A percentile compares a stretch with the other conserved stretches of the same genome.
Evolutionary conservation across 2,888 invertebrate species (phyloP).

Genomic region (Orthonevra nobilis): DNA sequence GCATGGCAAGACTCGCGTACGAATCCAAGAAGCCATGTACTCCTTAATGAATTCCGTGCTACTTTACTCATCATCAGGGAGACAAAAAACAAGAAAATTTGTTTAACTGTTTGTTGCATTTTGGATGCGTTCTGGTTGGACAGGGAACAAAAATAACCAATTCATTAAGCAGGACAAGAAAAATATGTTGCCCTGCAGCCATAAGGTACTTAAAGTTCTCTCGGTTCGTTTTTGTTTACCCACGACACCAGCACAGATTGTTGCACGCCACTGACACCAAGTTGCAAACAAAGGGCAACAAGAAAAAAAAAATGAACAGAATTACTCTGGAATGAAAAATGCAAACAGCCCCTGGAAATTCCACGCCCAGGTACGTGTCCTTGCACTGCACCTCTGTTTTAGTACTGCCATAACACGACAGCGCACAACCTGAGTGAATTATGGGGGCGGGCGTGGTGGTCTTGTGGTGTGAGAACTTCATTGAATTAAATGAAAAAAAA

Average conservation of each 20-base stretch:
- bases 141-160: conserved; percentile 36
- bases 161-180: conserved; percentile 54
- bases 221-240: conserved; percentile 43
- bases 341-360: conserved; percentile 57
- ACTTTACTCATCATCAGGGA: conserved; percentile 4
- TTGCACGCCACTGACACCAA: conserved; percentile 30
- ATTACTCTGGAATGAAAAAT: too few relatives aligned
- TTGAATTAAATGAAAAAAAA: conserved; percentile 43
- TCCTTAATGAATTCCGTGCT: conserved; percentile 46
- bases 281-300: conserved; percentile 1
- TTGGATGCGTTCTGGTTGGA: background rate
- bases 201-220: conserved; percentile 50
- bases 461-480: conserved; percentile 32
- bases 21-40: conserved; percentile 33
- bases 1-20: conserved; percentile 38
- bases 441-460: conserved; percentile 17
- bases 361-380: conserved; percentile 39
- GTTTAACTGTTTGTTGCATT: conserved; percentile 1
- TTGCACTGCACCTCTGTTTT: conserved; percentile 30
- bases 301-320: conserved; percentile 6
- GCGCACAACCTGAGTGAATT: background rate
- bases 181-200: conserved; percentile 46
- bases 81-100: conserved; percentile 14
- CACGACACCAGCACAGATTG: conserved; percentile 22
- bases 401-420: conserved; percentile 24